A percentile compares a stretch with the other conserved stretches of the same genome.
Evolutionary conservation across 2,888 invertebrate species (phyloP).

Genomic region (Drosophila vallismaia): DNA sequence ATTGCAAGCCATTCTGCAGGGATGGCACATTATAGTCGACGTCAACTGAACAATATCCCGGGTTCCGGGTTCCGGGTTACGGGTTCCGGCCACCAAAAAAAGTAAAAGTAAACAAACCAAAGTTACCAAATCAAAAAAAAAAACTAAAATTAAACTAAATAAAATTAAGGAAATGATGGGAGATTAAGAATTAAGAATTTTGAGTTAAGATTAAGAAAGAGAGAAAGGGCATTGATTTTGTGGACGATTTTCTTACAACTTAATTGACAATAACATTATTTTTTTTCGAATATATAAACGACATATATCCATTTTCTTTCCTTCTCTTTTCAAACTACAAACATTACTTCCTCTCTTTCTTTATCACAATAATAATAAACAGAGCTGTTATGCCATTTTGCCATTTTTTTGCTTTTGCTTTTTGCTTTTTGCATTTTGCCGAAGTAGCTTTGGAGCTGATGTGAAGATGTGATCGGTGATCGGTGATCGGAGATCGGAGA

Average conservation of each 20-base stretch:
- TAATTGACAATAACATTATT: too few species aligned
- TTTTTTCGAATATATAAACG: too few species aligned
- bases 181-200: slow-evolving; percentile 2
- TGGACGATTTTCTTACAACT: too few species aligned
- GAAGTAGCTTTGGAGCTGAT: slow-evolving; percentile 20
- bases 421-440: slow-evolving; percentile 28
- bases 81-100: slow-evolving; percentile 52
- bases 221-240: neutral
- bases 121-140: slow-evolving; percentile 29
- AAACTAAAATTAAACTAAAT: slow-evolving; percentile 38
- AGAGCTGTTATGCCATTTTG: slow-evolving; percentile 1
- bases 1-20: slow-evolving; percentile 89
- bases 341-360: neutral
- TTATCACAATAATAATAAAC: neutral
- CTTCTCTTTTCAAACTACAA: neutral
- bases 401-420: neutral
- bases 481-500: neutral
- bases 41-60: slow-evolving; percentile 86
- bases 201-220: slow-evolving; percentile 8
- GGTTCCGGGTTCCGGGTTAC: slow-evolving; percentile 28
- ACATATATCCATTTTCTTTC: too few species aligned
- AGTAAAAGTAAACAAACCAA: slow-evolving; percentile 9
- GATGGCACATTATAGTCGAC: slow-evolving; percentile 89
- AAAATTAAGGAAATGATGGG: slow-evolving; percentile 21
- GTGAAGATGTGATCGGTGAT: too few species aligned